Evolutionary conservation across 2,113 vertebrate species (phyloP), one percentile per base, ranked within the genome.

Genomic region (Daubentonia madagascariensis): DNA sequence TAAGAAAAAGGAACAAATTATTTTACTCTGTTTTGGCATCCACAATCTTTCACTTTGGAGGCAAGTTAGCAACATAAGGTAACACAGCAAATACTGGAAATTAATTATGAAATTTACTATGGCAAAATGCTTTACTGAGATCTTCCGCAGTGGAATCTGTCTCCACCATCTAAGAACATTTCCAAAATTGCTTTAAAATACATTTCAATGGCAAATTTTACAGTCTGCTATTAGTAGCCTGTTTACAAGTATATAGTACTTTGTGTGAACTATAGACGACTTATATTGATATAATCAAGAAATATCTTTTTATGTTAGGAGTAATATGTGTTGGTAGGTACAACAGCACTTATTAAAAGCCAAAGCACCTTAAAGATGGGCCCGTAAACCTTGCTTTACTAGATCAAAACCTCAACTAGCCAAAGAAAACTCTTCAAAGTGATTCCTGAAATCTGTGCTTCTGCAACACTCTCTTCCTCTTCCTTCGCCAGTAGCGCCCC

Each of bases 171-270:
- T 95, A 88, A 89, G 68, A 92, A 95, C 85, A 95, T 94, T 94
- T 95, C 75, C 50, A 65, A 95, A 94, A 89, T 37, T 96, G 76
- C 63, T 96, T 97, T 89, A 79, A 90, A 97, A 95, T 32, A 85
- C 59, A 97, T 94, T 91, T 92, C 91, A 97, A 85, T 63, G 85
- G 75, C 35, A 94, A 89, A 91, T 76, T 92, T 97, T 93, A 96
- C 70, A 84, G 75, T 94, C 68, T 83, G 43, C 25, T 91, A 61
- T 87, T 91, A 85, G 37, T 81, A 93, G 86, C 73, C 67, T 94
- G 54, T 76, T 96, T 95, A 95, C 79, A 87, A 96, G 28, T 96
- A 96, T 48, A 95, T 50, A 81, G 25, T 65, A 96, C 59, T 88
- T 75, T 48, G 73, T 95, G 96, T 95, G 37, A 96, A 91, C 35